phyloP scores from a whole-genome alignment of 2,888 invertebrate genomes.

The Acholoe squamosa region DNA sequence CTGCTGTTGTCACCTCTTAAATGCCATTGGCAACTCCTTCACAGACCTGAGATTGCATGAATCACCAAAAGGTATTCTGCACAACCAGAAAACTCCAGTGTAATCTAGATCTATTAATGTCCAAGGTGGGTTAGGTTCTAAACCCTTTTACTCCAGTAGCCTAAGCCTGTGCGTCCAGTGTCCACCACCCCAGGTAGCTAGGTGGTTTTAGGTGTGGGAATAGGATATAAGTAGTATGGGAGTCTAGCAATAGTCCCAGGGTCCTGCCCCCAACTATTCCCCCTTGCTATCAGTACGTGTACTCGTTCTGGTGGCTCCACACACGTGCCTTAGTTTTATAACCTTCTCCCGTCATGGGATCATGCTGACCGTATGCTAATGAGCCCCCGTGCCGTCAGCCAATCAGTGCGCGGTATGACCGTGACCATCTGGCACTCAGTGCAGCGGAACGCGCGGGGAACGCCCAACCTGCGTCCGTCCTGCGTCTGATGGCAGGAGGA shows the following conservation, averaged over 20 bases:
- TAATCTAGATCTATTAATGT: too few relatives aligned
- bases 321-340: background rate
- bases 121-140: too few relatives aligned
- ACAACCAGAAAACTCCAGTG: too few relatives aligned
- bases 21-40: too few relatives aligned
- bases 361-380: background rate
- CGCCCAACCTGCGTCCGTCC: too few relatives aligned
- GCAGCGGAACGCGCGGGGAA: background rate
- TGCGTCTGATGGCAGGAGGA: too few relatives aligned
- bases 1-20: too few relatives aligned
- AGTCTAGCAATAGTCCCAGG: too few relatives aligned
- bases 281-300: background rate
- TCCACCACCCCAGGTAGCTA: background rate
- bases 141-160: too few relatives aligned
- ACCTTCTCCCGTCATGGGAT: background rate
- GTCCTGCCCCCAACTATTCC: background rate
- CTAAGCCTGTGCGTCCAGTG: too few relatives aligned
- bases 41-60: too few relatives aligned
- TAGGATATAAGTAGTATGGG: background rate
- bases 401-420: background rate
- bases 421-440: conserved; percentile 16
- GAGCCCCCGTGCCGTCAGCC: background rate
- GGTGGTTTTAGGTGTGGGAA: background rate
- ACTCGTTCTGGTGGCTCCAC: background rate
- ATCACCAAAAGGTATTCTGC: too few relatives aligned